A percentile compares a stretch with the other conserved stretches of the same genome.
phyloP scores from a whole-genome alignment of 2,888 invertebrate species.

The Eurytoma californica region DNA sequence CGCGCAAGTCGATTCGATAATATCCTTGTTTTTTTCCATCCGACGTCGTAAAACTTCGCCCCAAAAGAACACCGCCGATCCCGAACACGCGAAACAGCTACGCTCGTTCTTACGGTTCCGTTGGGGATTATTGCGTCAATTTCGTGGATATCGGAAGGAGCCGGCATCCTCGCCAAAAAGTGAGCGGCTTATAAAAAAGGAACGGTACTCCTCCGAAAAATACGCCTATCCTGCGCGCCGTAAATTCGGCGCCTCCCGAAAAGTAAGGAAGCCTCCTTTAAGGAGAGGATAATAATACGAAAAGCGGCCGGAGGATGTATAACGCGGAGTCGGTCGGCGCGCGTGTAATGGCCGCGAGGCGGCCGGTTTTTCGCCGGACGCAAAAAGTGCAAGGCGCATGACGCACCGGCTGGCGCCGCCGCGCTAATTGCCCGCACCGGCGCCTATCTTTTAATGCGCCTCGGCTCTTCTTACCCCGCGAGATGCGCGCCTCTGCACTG shows the following conservation, averaged over 20 bases:
- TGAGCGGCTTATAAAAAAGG: no score
- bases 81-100: not conserved
- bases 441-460: slow-evolving; percentile 34
- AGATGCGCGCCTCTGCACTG: not conserved
- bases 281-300: no score
- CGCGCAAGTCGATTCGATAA: not conserved
- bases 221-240: no score
- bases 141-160: not conserved
- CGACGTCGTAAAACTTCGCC: not conserved
- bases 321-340: not conserved
- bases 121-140: no score
- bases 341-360: not conserved
- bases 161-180: not conserved
- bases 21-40: not conserved
- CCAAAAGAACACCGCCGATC: not conserved
- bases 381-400: slow-evolving; percentile 48
- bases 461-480: slow-evolving; percentile 9
- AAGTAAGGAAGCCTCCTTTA: no score
- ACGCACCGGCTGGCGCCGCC: slow-evolving; percentile 32
- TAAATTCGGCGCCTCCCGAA: no score
- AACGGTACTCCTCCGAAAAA: no score
- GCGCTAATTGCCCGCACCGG: slow-evolving; percentile 39
- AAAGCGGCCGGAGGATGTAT: not conserved
- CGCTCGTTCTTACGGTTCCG: slow-evolving; percentile 10
- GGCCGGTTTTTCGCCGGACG: slow-evolving; percentile 10